Base-by-base conservation (phyloP, 2,797 vertebrate species). In the Sphenodon punctatus region DNA sequence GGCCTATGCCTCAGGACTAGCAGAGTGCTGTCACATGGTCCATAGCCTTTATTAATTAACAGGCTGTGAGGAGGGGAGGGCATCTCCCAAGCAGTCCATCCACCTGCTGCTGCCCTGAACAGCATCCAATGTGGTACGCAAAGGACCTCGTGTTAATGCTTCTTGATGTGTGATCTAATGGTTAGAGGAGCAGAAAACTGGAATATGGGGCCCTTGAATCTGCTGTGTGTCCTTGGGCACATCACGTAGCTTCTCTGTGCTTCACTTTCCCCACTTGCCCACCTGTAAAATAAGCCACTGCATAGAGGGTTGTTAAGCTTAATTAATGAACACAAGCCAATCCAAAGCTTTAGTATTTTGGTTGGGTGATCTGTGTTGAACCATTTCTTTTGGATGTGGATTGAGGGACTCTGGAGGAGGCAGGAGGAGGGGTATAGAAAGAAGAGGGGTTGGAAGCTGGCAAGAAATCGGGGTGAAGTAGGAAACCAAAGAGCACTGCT, bases 211-310 rank as follows among this genome's bases (percentile, higher is more conserved):
- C 46, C 49, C 23, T 49, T 23, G 46, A 13, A 25, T 46, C 22
- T 6, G 1, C 43, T 5, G 39, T 4, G 20, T 30, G 58, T 2
- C 43, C 0, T 0, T 51, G 8, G 36, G 0, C 30, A 4, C 8
- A 22, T 17, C 8, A 1, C 13, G 17, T 10, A 39, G 36, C 36
- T 20, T 27, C 58, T 13, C 5, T 8, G 12, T 51, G 36, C 22
- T 48, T 48, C 20, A 10, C 22, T 48, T 23, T 23, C 46, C 1
- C 0, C 27, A 1, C 9, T 38, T 32, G 3, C 36, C 10, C 13
- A n/a, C 30, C 11, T 30, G n/a, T n/a, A n/a, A n/a, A n/a, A n/a
- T n/a, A n/a, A n/a, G n/a, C n/a, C n/a, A n/a, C n/a, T n/a, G n/a
- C n/a, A n/a, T n/a, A n/a, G n/a, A n/a, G n/a, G n/a, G n/a, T n/a